These are phyloP conservation scores for Marmota flaviventris DNA, from an alignment of 2,113 vertebrate species.

Conservation along the genomic window DNA sequence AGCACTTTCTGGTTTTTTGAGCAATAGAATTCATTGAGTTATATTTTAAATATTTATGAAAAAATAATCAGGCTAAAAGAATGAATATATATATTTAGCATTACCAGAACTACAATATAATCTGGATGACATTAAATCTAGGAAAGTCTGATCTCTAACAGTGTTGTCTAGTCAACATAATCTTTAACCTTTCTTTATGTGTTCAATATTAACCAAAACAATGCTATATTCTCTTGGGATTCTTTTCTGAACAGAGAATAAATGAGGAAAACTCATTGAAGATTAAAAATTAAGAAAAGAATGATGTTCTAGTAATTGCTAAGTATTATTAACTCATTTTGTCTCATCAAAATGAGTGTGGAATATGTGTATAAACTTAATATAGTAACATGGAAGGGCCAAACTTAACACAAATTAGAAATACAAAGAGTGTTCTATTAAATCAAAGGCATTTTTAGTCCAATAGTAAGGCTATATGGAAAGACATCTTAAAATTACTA, in stretches of 20 bases:
- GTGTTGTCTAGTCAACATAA: constrained; percentile 3
- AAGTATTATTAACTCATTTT: constrained; percentile 34
- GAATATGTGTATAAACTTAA: too few species aligned
- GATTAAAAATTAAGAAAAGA: not conserved
- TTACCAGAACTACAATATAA: not conserved
- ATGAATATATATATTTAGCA: constrained; percentile 9
- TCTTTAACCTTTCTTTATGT: constrained; percentile 36
- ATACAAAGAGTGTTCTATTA: constrained; percentile 48
- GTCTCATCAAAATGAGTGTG: too few species aligned
- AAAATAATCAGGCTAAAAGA: constrained; percentile 38
- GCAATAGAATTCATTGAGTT: not conserved
- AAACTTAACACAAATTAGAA: constrained; percentile 57
- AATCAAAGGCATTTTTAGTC: constrained; percentile 59
- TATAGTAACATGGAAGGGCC: not conserved
- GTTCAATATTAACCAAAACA: constrained; percentile 15
- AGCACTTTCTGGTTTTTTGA: constrained; percentile 15
- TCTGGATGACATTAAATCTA: constrained; percentile 30
- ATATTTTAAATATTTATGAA: constrained; percentile 34
- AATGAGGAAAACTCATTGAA: constrained; percentile 49
- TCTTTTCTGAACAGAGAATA: constrained; percentile 46
- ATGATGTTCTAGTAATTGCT: not conserved
- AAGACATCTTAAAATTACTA: constrained; percentile 33
- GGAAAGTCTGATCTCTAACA: constrained; percentile 21
- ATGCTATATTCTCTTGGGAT: not conserved
- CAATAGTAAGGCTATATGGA: not conserved